Conservation (phyloP, 2,888 invertebrate genomes). For the Yponomeuta evonymella region DNA sequence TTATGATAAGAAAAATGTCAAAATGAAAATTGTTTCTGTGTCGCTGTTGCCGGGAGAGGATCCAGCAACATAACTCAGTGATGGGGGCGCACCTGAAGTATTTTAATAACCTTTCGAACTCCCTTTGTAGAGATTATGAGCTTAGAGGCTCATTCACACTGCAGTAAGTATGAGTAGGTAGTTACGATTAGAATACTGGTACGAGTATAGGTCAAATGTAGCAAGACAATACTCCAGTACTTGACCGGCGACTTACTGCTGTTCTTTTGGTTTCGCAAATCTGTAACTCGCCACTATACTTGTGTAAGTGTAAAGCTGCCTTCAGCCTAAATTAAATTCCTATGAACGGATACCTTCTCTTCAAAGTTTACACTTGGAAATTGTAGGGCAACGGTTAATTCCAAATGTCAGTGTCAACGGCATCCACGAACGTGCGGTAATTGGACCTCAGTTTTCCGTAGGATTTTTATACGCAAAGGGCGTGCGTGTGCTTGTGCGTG, state of each 20-base stretch:
- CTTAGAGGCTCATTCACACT: too few species aligned
- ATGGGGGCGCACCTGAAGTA: slow-evolving; percentile 41
- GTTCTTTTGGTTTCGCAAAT: too few species aligned
- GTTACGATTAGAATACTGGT: too few species aligned
- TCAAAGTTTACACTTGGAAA: not conserved
- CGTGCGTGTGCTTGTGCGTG: too few species aligned
- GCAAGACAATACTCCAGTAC: too few species aligned
- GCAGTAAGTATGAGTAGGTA: too few species aligned
- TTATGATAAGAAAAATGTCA: slow-evolving; percentile 15
- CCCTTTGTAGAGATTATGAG: not conserved
- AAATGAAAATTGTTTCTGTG: slow-evolving; percentile 44
- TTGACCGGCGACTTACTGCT: too few species aligned
- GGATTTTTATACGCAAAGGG: not conserved
- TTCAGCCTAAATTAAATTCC: slow-evolving; percentile 8
- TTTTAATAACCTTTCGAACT: slow-evolving; percentile 47
- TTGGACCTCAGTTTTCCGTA: not conserved
- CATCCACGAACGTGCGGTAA: not conserved
- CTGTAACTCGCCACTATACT: not conserved
- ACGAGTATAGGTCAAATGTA: too few species aligned
- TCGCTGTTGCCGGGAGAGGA: slow-evolving; percentile 23
- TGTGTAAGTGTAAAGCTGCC: not conserved
- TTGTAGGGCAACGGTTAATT: not conserved
- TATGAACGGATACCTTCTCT: not conserved
- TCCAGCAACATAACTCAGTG: slow-evolving; percentile 26
- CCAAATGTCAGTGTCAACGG: not conserved